A percentile compares a stretch with the other conserved stretches of the same genome.
Evolutionary conservation across 2,888 invertebrate species (phyloP).

Genomic region (Leuctra nigra): DNA sequence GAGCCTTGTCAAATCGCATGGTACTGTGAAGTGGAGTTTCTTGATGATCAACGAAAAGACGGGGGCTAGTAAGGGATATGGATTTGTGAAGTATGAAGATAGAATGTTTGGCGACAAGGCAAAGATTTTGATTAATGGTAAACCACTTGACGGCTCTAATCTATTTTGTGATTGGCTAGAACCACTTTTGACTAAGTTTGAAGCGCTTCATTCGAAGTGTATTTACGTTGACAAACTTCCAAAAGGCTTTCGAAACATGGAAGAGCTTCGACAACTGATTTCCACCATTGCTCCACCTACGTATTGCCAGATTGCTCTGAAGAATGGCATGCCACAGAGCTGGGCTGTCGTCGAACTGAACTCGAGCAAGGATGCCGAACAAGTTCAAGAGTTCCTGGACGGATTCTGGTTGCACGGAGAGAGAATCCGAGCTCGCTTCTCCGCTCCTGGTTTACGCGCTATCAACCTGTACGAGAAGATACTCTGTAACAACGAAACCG

Average conservation of each 20-base stretch:
- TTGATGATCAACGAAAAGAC: slow-evolving; percentile 43
- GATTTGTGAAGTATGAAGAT: slow-evolving; percentile 46
- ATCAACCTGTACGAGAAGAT: slow-evolving; percentile 46
- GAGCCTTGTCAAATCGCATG: slow-evolving; percentile 41
- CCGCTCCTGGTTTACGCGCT: slow-evolving; percentile 46
- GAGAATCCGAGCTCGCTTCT: slow-evolving; percentile 43
- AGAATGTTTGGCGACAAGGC: slow-evolving; percentile 44
- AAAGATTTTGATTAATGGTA: slow-evolving; percentile 40
- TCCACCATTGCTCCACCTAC: slow-evolving; percentile 43
- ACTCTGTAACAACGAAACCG: slow-evolving; percentile 38
- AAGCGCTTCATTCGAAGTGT: slow-evolving; percentile 46
- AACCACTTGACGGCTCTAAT: slow-evolving; percentile 36
- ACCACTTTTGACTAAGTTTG: slow-evolving; percentile 41
- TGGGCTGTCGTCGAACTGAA: slow-evolving; percentile 47
- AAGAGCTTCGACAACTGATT: slow-evolving; percentile 44
- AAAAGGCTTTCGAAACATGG: slow-evolving; percentile 43
- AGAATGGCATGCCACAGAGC: slow-evolving; percentile 44
- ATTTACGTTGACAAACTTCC: slow-evolving; percentile 46
- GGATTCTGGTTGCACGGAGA: slow-evolving; percentile 38
- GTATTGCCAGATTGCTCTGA: slow-evolving; percentile 47
- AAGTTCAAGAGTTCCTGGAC: slow-evolving; percentile 37
- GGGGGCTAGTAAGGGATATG: slow-evolving; percentile 47
- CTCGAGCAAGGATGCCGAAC: slow-evolving; percentile 40
- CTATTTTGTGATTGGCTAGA: slow-evolving; percentile 47
- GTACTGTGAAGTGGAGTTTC: slow-evolving; percentile 43